These are phyloP conservation scores for Hartigia nigra DNA, from an alignment of 2,888 invertebrate species.

Conservation along the genomic window DNA sequence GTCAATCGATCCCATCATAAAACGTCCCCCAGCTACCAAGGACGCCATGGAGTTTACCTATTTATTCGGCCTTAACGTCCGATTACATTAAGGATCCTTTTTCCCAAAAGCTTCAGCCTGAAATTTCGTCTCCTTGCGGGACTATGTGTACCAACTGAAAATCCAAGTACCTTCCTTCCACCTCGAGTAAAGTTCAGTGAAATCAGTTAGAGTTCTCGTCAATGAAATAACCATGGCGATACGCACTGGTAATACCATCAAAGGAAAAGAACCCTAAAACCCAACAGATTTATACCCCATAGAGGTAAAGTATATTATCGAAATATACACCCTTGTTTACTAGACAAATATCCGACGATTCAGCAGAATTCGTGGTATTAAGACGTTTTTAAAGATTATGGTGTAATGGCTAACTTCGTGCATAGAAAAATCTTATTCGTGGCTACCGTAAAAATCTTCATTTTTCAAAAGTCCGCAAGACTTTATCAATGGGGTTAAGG, in stretches of 20 bases:
- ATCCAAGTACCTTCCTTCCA: not conserved
- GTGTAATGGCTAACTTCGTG: not conserved
- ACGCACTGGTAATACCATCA: conserved; percentile 36
- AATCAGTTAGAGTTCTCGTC: not conserved
- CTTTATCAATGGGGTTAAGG: not conserved
- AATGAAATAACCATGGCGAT: conserved; percentile 14
- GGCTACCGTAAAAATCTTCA: not conserved
- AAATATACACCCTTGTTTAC: not conserved
- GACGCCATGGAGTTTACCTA: not conserved
- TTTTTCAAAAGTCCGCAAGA: not conserved
- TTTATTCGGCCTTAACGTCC: not conserved
- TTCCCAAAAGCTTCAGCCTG: not conserved
- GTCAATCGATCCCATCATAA: not conserved
- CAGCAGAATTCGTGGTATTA: not conserved
- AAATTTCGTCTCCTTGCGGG: not conserved
- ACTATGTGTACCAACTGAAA: not conserved
- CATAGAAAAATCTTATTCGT: not conserved
- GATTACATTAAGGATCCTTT: not conserved
- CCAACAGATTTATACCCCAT: conserved; percentile 35
- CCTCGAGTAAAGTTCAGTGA: not conserved
- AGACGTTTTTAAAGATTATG: not conserved
- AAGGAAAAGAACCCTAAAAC: conserved; percentile 31
- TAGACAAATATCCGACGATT: not conserved
- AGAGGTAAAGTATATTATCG: not conserved
- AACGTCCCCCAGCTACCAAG: not conserved